These are phyloP conservation scores for Sinohyriopsis cumingii DNA, from an alignment of 2,888 invertebrate species.

Conservation along the genomic window DNA sequence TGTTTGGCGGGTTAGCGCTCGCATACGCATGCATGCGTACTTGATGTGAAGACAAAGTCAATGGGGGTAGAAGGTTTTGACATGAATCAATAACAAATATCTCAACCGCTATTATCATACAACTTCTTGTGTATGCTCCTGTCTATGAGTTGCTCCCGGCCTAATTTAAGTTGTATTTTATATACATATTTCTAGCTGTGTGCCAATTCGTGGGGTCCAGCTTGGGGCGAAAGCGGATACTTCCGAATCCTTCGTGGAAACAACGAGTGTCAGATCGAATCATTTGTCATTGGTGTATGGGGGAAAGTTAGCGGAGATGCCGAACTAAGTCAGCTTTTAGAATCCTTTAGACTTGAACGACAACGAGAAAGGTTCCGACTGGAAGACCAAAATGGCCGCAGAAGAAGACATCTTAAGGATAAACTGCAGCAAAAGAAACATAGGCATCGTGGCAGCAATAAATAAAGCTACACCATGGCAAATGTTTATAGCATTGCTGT, in stretches of 20 bases:
- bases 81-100: too few species aligned
- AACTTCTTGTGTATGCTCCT: too few species aligned
- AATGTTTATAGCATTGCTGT: too few species aligned
- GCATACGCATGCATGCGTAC: too few species aligned
- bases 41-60: too few species aligned
- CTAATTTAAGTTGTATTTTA: too few species aligned
- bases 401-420: conserved; percentile 4
- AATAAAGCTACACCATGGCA: too few species aligned
- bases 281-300: conserved; percentile 88
- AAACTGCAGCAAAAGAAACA: conserved; percentile 3
- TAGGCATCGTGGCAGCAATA: not conserved
- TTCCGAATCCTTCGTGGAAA: conserved; percentile 89
- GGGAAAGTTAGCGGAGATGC: conserved; percentile 49
- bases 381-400: conserved; percentile 7
- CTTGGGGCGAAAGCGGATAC: conserved; percentile 94
- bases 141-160: too few species aligned
- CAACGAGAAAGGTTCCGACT: conserved; percentile 15
- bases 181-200: conserved; percentile 79
- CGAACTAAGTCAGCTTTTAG: conserved; percentile 28
- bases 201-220: conserved; percentile 93
- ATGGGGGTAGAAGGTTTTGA: too few species aligned
- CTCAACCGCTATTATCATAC: too few species aligned
- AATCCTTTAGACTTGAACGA: conserved; percentile 24
- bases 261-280: conserved; percentile 93
- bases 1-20: too few species aligned